Evolutionary conservation across 2,113 vertebrate genomes (phyloP).

Genomic region (Myotis yumanensis): DNA sequence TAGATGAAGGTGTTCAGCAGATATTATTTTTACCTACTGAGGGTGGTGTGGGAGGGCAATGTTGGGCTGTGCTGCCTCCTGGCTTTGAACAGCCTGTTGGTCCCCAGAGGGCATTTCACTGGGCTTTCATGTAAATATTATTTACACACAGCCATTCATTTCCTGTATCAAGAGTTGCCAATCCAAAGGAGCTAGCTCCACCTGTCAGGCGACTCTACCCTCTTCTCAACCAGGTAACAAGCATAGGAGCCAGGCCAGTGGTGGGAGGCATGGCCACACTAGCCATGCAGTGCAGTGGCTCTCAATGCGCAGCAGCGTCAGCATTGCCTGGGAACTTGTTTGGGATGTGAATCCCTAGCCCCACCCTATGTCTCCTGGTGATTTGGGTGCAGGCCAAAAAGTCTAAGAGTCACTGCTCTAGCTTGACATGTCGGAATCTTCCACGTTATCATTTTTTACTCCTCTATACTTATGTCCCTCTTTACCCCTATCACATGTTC

Average conservation of each 20-base stretch:
- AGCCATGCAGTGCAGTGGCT: not conserved
- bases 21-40: not conserved
- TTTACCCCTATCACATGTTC: not conserved
- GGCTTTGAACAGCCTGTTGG: not conserved
- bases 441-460: not conserved
- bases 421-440: not conserved
- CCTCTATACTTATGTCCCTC: not conserved
- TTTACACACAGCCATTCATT: conserved; percentile 41
- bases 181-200: conserved; percentile 30
- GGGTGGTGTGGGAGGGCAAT: not conserved
- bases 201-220: not conserved
- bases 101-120: conserved; percentile 44
- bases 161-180: conserved; percentile 62
- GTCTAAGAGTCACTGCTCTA: not conserved
- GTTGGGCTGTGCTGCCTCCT: not conserved
- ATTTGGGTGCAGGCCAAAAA: not conserved
- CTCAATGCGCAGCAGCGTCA: fast-evolving
- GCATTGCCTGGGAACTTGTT: not conserved
- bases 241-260: not conserved
- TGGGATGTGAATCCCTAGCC: not conserved
- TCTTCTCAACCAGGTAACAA: not conserved
- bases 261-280: not conserved
- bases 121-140: conserved; percentile 19
- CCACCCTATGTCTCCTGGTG: not conserved
- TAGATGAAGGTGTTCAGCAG: not conserved